phyloP scores from a whole-genome alignment of 2,797 vertebrate species.

The Rousettus madagascariensis region DNA sequence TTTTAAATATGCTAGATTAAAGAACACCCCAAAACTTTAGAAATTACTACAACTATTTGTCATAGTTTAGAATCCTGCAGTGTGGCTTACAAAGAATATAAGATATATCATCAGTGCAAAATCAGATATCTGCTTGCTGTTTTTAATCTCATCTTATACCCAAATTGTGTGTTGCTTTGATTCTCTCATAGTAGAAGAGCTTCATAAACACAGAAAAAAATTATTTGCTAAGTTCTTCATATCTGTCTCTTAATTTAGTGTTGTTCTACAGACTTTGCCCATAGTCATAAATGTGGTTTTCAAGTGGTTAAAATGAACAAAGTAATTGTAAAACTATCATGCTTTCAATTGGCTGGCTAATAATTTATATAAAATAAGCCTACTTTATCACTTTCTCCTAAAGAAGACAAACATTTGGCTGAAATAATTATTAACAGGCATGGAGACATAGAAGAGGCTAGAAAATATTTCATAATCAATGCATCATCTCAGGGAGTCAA shows the following conservation, averaged over 20 bases:
- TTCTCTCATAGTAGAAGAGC: background rate
- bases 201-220: conserved; percentile 41
- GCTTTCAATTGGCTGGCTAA: background rate
- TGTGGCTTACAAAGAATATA: background rate
- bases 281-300: conserved; percentile 12
- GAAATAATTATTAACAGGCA: background rate
- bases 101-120: background rate
- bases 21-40: background rate
- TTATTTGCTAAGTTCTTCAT: background rate
- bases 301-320: background rate
- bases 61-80: background rate
- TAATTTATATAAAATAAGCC: background rate
- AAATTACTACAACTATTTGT: background rate
- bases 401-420: background rate
- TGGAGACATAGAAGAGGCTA: background rate
- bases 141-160: background rate
- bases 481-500: background rate
- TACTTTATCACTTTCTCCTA: background rate
- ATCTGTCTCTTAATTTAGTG: conserved; percentile 2
- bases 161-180: background rate
- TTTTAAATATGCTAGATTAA: background rate
- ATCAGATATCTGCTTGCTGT: background rate
- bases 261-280: background rate
- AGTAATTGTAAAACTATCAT: background rate
- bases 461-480: background rate